Evolutionary conservation across 2,888 invertebrate species (phyloP).

Genomic region (Rambutsinella grinnellia): DNA sequence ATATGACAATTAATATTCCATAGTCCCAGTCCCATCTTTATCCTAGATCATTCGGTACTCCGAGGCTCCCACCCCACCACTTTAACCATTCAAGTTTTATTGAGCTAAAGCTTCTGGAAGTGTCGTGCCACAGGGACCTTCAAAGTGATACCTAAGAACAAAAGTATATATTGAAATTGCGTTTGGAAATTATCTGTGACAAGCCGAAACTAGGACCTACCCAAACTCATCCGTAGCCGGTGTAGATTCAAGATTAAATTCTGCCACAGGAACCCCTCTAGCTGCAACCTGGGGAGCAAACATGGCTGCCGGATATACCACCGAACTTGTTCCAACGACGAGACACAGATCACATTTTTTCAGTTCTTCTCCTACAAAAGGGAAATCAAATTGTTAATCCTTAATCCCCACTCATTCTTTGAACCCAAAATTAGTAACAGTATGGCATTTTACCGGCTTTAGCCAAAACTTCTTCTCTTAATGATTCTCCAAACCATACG

Average conservation of each 20-base stretch:
- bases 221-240: slow-evolving; percentile 72
- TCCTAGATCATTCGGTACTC: too few species aligned
- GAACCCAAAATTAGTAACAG: not conserved
- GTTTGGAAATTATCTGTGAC: too few species aligned
- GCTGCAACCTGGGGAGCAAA: slow-evolving; percentile 84
- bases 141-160: slow-evolving; percentile 73
- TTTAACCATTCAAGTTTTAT: too few species aligned
- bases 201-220: too few species aligned
- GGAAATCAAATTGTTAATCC: slow-evolving; percentile 49
- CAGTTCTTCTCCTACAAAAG: slow-evolving; percentile 74
- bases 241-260: slow-evolving; percentile 78
- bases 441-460: slow-evolving; percentile 73
- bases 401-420: not conserved
- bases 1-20: too few species aligned
- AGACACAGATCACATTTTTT: slow-evolving; percentile 82
- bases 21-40: too few species aligned
- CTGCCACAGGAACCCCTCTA: slow-evolving; percentile 81
- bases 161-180: too few species aligned
- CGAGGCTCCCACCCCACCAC: too few species aligned
- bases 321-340: slow-evolving; percentile 87
- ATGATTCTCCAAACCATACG: slow-evolving; percentile 89
- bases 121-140: slow-evolving; percentile 74
- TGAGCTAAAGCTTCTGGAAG: slow-evolving; percentile 72
- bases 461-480: slow-evolving; percentile 76
- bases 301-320: slow-evolving; percentile 90